Conservation (phyloP, 2,113 vertebrate species). For the Centropus bengalensis region DNA sequence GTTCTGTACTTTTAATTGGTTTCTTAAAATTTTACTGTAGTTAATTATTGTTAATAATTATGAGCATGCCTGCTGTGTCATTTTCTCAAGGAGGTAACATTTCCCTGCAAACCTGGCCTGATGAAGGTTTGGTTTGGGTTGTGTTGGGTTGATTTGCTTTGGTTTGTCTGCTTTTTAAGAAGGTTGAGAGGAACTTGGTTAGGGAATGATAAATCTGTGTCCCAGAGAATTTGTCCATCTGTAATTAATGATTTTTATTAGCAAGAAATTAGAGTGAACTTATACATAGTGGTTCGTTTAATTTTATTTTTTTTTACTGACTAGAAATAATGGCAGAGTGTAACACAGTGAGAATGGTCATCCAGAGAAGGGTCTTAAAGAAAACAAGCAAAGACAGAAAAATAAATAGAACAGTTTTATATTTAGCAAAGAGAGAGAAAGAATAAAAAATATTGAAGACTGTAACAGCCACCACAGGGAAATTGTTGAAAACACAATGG, state of each 20-base stretch:
- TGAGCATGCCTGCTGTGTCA: not conserved
- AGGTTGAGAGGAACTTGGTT: not conserved
- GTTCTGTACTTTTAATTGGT: not conserved
- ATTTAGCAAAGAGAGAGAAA: not conserved
- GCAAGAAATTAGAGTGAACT: not conserved
- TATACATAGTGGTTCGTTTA: not conserved
- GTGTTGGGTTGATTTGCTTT: not conserved
- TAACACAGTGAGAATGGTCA: not conserved
- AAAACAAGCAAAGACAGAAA: not conserved
- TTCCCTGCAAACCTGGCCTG: not conserved
- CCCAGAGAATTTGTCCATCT: not conserved
- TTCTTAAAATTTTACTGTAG: not conserved
- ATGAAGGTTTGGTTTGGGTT: not conserved
- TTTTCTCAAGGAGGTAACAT: not conserved
- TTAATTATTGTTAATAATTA: not conserved
- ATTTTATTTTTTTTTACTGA: not conserved
- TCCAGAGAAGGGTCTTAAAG: not conserved
- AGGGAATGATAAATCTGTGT: not conserved
- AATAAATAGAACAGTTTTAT: not conserved
- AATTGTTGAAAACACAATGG: not conserved
- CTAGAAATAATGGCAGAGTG: not conserved
- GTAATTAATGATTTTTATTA: slow-evolving; percentile 4
- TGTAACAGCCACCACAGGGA: not conserved
- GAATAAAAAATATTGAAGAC: not conserved
- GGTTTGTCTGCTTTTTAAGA: not conserved